These are phyloP conservation scores for Habrosyne pyritoides DNA, from an alignment of 2,888 invertebrate genomes.

Conservation along the genomic window DNA sequence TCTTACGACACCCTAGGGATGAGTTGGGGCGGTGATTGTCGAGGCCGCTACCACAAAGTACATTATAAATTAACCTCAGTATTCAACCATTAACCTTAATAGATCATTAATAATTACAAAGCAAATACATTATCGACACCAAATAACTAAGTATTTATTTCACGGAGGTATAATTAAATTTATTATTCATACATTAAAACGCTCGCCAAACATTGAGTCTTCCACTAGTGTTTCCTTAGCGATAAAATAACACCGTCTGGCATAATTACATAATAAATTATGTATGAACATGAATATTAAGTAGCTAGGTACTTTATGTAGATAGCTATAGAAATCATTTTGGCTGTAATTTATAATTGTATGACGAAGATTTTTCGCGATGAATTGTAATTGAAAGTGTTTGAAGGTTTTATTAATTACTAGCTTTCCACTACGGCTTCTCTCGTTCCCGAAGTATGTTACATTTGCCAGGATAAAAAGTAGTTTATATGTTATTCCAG, in stretches of 20 bases:
- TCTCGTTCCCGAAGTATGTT: too few species aligned
- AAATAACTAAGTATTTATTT: not conserved
- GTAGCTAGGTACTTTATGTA: not conserved
- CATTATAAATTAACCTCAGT: too few species aligned
- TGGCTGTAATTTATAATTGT: not conserved
- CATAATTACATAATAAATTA: conserved; percentile 56
- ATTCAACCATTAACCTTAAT: too few species aligned
- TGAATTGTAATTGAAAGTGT: too few species aligned
- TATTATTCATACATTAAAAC: conserved; percentile 47
- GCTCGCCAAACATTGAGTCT: conserved; percentile 25
- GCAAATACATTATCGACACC: not conserved
- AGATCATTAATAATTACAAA: not conserved
- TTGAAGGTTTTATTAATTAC: too few species aligned
- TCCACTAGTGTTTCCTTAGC: conserved; percentile 37
- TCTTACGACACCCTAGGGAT: too few species aligned
- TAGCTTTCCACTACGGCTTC: too few species aligned
- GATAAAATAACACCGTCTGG: conserved; percentile 50
- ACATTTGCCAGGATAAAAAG: too few species aligned
- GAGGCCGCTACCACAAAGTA: too few species aligned
- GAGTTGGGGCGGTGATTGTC: too few species aligned
- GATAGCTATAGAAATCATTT: conserved; percentile 1
- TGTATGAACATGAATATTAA: conserved; percentile 43
- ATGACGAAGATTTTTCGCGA: not conserved
- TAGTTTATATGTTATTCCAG: too few species aligned
- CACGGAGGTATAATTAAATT: conserved; percentile 6